Evolutionary conservation across 2,113 vertebrate species (phyloP).

Genomic region (Chloroceryle aenea): DNA sequence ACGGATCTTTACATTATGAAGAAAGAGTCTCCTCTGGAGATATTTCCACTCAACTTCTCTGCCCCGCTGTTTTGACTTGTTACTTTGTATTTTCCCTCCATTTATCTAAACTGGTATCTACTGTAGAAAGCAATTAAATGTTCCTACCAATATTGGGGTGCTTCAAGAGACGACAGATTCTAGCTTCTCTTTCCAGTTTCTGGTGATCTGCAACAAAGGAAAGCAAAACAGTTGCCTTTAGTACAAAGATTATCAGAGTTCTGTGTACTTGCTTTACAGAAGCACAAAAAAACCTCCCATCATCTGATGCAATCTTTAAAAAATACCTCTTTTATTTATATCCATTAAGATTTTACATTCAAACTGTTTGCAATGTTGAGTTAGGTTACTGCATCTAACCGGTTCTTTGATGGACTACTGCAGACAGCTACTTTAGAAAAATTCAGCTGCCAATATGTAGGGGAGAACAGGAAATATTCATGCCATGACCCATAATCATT

Average conservation of each 20-base stretch:
- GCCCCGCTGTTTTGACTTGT: neutral
- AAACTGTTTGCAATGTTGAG: neutral
- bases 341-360: neutral
- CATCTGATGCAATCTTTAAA: neutral
- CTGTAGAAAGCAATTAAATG: neutral
- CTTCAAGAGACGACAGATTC: slow-evolving; percentile 93
- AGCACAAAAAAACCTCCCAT: neutral
- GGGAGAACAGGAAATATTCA: neutral
- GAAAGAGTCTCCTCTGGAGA: neutral
- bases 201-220: slow-evolving; percentile 85
- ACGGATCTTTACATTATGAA: neutral
- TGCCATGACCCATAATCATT: neutral
- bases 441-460: neutral
- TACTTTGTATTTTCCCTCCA: neutral
- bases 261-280: neutral
- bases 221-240: slow-evolving; percentile 6
- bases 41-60: neutral
- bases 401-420: neutral
- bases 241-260: neutral
- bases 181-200: slow-evolving; percentile 93
- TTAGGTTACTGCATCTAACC: neutral
- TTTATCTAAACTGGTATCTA: neutral
- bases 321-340: neutral
- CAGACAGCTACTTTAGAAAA: neutral
- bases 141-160: slow-evolving; percentile 91